Evolutionary conservation across 2,797 vertebrate species (phyloP).

Genomic region (Trematomus bernacchii): DNA sequence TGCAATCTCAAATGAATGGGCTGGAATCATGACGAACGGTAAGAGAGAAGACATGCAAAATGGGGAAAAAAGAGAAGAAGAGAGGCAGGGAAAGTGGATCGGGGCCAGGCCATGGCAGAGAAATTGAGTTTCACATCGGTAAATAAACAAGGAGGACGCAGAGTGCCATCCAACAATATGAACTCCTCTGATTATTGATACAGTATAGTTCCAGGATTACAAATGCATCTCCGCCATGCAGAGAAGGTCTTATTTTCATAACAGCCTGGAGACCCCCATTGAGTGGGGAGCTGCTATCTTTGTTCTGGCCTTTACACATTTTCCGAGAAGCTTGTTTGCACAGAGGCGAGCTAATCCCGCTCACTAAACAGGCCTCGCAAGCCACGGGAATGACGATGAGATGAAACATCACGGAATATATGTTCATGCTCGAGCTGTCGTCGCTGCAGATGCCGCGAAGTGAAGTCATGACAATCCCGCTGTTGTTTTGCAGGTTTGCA

Average conservation of each 20-base stretch:
- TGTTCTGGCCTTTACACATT: conserved; percentile 70
- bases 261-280: conserved; percentile 65
- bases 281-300: conserved; percentile 62
- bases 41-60: conserved; percentile 53
- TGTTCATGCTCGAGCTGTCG: conserved; percentile 20
- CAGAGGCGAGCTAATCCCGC: conserved; percentile 67
- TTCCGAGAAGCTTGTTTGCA: conserved; percentile 72
- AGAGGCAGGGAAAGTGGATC: conserved; percentile 48
- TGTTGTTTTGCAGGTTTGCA: conserved; percentile 51
- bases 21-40: conserved; percentile 60
- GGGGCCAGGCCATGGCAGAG: conserved; percentile 55
- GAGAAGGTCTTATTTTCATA: conserved; percentile 74
- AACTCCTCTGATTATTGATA: conserved; percentile 75
- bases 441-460: conserved; percentile 32
- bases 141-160: conserved; percentile 76
- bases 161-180: conserved; percentile 73
- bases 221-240: conserved; percentile 65
- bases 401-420: conserved; percentile 38
- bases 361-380: conserved; percentile 60
- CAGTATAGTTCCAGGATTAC: conserved; percentile 74
- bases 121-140: conserved; percentile 78
- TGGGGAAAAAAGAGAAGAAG: conserved; percentile 40
- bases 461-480: conserved; percentile 38
- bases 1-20: conserved; percentile 63
- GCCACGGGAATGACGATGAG: conserved; percentile 62